A percentile compares a stretch with the other conserved stretches of the same genome.
Conservation (phyloP, 2,888 invertebrate species). For the Eupithecia subumbrata region DNA sequence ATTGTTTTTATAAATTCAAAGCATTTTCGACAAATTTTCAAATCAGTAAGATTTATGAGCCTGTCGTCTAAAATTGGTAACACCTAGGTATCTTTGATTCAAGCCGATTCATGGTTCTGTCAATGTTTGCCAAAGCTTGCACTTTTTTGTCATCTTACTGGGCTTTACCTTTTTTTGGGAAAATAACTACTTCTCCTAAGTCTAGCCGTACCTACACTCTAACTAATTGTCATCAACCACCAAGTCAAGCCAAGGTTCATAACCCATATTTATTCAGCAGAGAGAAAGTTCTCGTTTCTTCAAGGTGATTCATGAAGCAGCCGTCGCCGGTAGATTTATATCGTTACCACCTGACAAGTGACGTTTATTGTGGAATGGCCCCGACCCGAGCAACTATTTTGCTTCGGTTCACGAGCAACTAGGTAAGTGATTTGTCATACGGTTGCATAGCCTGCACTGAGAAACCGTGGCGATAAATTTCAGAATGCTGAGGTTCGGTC, state of each 20-base stretch:
- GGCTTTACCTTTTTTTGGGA: too few relatives aligned
- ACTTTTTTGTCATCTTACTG: neutral
- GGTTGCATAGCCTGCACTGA: slow-evolving; percentile 45
- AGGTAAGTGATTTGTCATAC: slow-evolving; percentile 55
- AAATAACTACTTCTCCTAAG: neutral
- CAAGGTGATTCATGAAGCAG: slow-evolving; percentile 70
- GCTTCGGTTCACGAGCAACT: slow-evolving; percentile 49
- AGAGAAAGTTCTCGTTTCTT: slow-evolving; percentile 62
- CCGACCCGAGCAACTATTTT: slow-evolving; percentile 54
- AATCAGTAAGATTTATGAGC: too few relatives aligned
- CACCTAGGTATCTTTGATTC: too few relatives aligned
- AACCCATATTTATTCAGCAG: slow-evolving; percentile 46
- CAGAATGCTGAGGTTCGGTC: slow-evolving; percentile 27
- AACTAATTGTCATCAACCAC: neutral
- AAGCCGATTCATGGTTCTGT: too few relatives aligned
- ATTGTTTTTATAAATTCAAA: too few relatives aligned
- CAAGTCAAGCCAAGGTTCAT: slow-evolving; percentile 39
- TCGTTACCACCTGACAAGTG: slow-evolving; percentile 66
- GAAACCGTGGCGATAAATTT: slow-evolving; percentile 35
- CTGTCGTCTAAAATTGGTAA: too few relatives aligned
- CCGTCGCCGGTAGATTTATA: slow-evolving; percentile 69
- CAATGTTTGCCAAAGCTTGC: neutral
- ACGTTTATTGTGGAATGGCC: slow-evolving; percentile 73
- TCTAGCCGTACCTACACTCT: neutral
- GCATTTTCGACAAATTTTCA: neutral